Conservation (phyloP, 2,113 vertebrate species). For the Melospiza georgiana region DNA sequence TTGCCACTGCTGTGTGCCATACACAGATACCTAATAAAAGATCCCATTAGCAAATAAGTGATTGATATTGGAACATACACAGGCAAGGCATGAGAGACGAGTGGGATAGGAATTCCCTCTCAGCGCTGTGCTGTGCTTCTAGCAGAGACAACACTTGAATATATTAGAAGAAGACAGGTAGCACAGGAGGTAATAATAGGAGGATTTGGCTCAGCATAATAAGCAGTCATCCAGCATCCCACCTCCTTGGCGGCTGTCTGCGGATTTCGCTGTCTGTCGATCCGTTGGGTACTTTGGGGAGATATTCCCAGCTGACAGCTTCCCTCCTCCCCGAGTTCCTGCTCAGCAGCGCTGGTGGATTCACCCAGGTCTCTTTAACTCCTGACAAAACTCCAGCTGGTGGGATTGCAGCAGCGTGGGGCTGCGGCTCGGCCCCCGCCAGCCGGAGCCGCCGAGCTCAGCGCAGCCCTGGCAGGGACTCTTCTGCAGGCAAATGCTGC, state of each 20-base stretch:
- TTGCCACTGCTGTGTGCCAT: background rate
- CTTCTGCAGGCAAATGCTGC: constrained; percentile 63
- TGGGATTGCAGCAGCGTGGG: constrained; percentile 31
- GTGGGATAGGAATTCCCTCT: constrained; percentile 28
- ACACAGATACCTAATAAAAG: background rate
- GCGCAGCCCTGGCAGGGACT: constrained; percentile 57
- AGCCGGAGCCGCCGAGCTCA: constrained; percentile 1
- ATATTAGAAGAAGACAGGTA: constrained; percentile 42
- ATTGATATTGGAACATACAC: background rate
- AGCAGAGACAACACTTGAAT: constrained; percentile 36
- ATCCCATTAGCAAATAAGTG: background rate
- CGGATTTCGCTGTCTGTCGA: constrained; percentile 21
- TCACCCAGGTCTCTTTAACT: background rate
- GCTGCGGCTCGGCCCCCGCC: constrained; percentile 8
- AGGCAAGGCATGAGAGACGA: background rate
- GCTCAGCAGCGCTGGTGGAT: background rate
- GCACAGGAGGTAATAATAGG: constrained; percentile 30
- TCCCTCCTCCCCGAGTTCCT: background rate
- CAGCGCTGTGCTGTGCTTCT: background rate
- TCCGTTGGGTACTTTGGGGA: background rate
- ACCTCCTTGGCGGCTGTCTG: constrained; percentile 4
- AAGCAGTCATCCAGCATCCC: constrained; percentile 41
- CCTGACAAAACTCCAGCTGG: background rate
- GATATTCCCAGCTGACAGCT: constrained; percentile 14
- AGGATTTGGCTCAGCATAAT: constrained; percentile 58